These are phyloP conservation scores for Fregetta grallaria DNA, from an alignment of 2,113 vertebrate genomes.

Conservation along the genomic window DNA sequence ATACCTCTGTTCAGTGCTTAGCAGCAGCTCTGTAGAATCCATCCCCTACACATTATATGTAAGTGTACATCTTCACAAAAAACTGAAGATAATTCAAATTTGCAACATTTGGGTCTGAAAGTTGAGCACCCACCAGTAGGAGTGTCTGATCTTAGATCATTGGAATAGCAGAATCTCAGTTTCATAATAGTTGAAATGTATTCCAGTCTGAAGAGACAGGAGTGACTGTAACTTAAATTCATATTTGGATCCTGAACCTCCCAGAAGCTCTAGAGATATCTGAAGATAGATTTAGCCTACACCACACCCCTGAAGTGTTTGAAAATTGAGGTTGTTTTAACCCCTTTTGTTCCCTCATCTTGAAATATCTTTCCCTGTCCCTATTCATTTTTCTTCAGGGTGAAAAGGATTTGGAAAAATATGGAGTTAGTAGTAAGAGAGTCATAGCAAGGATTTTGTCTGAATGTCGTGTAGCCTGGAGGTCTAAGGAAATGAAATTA, in stretches of 20 bases:
- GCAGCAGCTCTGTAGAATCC: neutral
- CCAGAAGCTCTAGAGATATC: neutral
- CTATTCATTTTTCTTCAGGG: neutral
- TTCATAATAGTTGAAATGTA: neutral
- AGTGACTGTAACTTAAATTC: neutral
- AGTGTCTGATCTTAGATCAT: neutral
- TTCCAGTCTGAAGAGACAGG: neutral
- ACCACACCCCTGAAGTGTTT: neutral
- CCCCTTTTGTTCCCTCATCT: neutral
- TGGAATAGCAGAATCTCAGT: neutral
- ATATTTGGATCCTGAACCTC: neutral
- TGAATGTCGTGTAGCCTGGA: slow-evolving; percentile 68
- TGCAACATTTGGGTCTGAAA: neutral
- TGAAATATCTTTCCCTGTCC: neutral
- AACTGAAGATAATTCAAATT: neutral
- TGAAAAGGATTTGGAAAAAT: slow-evolving; percentile 80
- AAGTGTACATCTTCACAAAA: neutral
- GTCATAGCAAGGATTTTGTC: slow-evolving; percentile 60
- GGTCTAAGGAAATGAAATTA: slow-evolving; percentile 68
- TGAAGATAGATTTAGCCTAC: neutral
- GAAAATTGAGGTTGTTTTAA: neutral
- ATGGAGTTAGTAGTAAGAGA: slow-evolving; percentile 68
- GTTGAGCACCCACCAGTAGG: neutral
- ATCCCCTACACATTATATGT: neutral
- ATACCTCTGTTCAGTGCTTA: neutral